Evolutionary conservation across 1,140 invertebrate species (phyloP).

Genomic region (Drosophila littoralis): DNA sequence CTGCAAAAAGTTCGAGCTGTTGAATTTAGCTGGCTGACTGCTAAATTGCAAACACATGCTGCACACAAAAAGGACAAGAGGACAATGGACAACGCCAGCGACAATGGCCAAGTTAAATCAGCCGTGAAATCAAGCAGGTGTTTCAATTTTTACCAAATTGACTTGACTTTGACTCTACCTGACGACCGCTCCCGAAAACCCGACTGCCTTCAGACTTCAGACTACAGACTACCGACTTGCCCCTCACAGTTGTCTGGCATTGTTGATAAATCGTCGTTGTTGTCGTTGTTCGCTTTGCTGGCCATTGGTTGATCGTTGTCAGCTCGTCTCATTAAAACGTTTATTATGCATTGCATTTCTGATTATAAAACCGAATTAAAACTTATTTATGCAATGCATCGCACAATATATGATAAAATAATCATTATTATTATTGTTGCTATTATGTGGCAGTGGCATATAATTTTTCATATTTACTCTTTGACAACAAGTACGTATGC

Average conservation of each 20-base stretch:
- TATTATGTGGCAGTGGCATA: constrained; percentile 48
- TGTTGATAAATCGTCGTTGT: constrained; percentile 57
- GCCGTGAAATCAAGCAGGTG: constrained; percentile 81
- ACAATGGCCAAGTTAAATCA: constrained; percentile 80
- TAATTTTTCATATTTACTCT: constrained; percentile 71
- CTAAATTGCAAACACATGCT: constrained; percentile 83
- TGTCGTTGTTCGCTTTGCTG: constrained; percentile 10
- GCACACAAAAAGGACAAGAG: constrained; percentile 26
- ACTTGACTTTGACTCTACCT: constrained; percentile 70
- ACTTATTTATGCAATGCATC: constrained; percentile 70
- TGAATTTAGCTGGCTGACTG: constrained; percentile 72
- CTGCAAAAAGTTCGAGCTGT: constrained; percentile 48
- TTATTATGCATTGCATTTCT: constrained; percentile 79
- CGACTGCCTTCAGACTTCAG: constrained; percentile 10
- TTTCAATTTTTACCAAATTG: constrained; percentile 82
- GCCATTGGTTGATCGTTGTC: constrained; percentile 55
- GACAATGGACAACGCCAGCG: constrained; percentile 47
- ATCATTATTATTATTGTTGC: constrained; percentile 65
- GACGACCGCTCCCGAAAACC: constrained; percentile 18
- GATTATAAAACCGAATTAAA: constrained; percentile 79
- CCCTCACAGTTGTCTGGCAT: constrained; percentile 25
- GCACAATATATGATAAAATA: constrained; percentile 47
- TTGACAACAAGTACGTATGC: constrained; percentile 44
- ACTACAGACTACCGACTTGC: neutral
- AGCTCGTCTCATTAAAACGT: constrained; percentile 74